phyloP scores from a whole-genome alignment of 2,888 invertebrate genomes.

The Nesidiocoris tenuis region DNA sequence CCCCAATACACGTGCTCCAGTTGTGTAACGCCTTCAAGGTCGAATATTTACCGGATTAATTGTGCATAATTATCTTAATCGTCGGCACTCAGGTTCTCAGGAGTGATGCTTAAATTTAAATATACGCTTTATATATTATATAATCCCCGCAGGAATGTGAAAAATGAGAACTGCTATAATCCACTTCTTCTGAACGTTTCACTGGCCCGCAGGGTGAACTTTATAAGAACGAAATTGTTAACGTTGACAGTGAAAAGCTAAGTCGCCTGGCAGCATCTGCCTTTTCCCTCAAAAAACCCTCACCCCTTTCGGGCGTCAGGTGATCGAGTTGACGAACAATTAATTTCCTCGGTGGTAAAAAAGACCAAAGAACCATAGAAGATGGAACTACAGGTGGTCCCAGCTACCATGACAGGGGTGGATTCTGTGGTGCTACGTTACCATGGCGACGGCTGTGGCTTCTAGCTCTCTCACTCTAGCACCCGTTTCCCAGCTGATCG shows the following conservation, averaged over 20 bases:
- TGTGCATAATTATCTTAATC: too few relatives aligned
- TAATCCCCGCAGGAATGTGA: too few relatives aligned
- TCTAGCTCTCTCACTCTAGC: constrained; percentile 2
- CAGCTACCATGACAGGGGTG: not conserved
- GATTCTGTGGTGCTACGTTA: constrained; percentile 20
- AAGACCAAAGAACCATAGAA: not conserved
- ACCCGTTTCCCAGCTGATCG: constrained; percentile 33
- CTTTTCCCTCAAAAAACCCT: not conserved
- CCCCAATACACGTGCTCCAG: too few relatives aligned
- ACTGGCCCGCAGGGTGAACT: not conserved
- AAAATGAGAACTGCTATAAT: too few relatives aligned
- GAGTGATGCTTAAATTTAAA: too few relatives aligned
- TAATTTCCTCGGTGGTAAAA: not conserved
- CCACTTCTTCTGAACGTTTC: too few relatives aligned
- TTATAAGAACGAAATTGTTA: not conserved
- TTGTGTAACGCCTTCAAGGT: too few relatives aligned
- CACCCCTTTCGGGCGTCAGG: too few relatives aligned
- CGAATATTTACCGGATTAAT: too few relatives aligned
- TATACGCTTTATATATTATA: too few relatives aligned
- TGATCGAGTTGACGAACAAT: not conserved
- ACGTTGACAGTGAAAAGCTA: too few relatives aligned
- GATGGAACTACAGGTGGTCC: not conserved
- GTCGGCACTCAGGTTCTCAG: too few relatives aligned
- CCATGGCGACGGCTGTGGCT: constrained; percentile 30
- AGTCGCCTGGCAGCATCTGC: not conserved